Conservation (phyloP, 1,140 invertebrate species). For the Cydia splendana region DNA sequence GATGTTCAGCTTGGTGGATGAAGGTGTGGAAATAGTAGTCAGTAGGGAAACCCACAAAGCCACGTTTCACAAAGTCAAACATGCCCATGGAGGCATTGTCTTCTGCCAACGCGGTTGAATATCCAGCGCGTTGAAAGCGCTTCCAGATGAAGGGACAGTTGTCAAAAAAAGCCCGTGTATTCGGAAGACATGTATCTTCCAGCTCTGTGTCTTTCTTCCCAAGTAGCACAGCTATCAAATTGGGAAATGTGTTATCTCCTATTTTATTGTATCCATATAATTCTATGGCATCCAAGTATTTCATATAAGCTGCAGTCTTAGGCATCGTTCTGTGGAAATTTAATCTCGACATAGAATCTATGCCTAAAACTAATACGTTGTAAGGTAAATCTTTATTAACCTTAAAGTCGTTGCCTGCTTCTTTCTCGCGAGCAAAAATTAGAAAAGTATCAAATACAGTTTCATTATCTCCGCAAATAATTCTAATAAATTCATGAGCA, state of each 20-base stretch:
- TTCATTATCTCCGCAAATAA: conserved; percentile 18
- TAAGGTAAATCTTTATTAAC: conserved; percentile 49
- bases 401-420: conserved; percentile 26
- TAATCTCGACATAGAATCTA: conserved; percentile 92
- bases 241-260: conserved; percentile 88
- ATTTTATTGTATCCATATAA: conserved; percentile 88
- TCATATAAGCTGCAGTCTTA: conserved; percentile 82
- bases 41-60: conserved; percentile 86
- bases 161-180: conserved; percentile 63
- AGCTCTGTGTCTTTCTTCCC: conserved; percentile 81
- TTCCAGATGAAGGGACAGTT: conserved; percentile 88
- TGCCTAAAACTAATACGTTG: conserved; percentile 88
- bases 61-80: conserved; percentile 87
- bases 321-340: conserved; percentile 92
- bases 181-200: conserved; percentile 75
- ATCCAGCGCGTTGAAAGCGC: conserved; percentile 83
- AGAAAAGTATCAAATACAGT: conserved; percentile 71
- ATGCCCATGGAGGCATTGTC: conserved; percentile 84
- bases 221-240: conserved; percentile 84
- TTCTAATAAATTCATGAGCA: conserved; percentile 14
- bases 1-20: conserved; percentile 79
- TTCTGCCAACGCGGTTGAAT: conserved; percentile 87
- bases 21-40: conserved; percentile 89
- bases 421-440: conserved; percentile 80
- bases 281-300: conserved; percentile 81